Evolutionary conservation across 2,888 invertebrate genomes (phyloP).

Genomic region (Sarcophaga subvicina): DNA sequence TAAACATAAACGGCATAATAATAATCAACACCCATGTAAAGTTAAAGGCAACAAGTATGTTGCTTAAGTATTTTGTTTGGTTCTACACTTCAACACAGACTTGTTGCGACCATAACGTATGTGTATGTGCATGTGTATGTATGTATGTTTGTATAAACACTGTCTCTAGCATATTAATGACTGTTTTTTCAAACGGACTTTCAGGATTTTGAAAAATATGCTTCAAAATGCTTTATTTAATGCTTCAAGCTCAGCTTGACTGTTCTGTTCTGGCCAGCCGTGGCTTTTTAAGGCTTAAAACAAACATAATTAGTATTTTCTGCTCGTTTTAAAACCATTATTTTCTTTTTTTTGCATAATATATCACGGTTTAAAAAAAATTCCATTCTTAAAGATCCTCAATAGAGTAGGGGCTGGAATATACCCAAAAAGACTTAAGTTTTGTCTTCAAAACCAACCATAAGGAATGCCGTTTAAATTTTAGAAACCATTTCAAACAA

Average conservation of each 20-base stretch:
- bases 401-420: too few relatives aligned
- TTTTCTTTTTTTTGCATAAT: neutral
- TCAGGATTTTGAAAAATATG: neutral
- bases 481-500: too few relatives aligned
- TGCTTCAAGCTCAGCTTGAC: too few relatives aligned
- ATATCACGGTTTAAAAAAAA: neutral
- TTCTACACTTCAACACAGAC: neutral
- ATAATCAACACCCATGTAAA: constrained; percentile 1
- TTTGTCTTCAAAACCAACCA: too few relatives aligned
- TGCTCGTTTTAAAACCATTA: neutral
- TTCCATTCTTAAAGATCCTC: too few relatives aligned
- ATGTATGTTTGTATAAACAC: neutral
- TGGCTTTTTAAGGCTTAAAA: too few relatives aligned
- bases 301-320: too few relatives aligned
- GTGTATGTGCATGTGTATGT: neutral
- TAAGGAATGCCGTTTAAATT: too few relatives aligned
- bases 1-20: constrained; percentile 57
- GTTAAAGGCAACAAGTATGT: constrained; percentile 40
- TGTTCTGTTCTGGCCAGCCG: too few relatives aligned
- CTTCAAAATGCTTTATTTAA: too few relatives aligned
- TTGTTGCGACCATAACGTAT: neutral
- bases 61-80: constrained; percentile 52
- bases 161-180: constrained; percentile 56
- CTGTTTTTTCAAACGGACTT: constrained; percentile 16
- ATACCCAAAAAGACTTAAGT: too few relatives aligned